Evolutionary conservation across 1,140 invertebrate species (phyloP), one percentile per base, ranked within the genome.

Genomic region (Tribolium madens): DNA sequence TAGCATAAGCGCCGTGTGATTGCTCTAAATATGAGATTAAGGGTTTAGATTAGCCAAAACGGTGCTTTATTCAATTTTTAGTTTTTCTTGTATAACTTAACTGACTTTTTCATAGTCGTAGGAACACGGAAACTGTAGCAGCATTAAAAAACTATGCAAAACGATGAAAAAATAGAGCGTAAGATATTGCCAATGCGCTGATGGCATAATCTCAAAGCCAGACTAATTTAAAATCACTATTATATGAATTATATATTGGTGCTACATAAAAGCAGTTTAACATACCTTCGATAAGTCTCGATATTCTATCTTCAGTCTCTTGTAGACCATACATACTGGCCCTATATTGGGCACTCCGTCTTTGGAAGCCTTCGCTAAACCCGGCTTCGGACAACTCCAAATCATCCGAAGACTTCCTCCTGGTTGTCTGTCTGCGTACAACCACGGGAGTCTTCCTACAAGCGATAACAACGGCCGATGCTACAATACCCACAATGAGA

Each of bases 281-380:
- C 76, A 70, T 75, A 82, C 82, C 81, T 70, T 83, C 82, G 12
- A 83, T 79, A 26, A 83, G 69, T 17, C 79, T 75, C 3, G 82
- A 82, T 60, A 83, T 82, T 12, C 82, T 64, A 36, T 80, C 81
- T 53, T 85, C 84, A 57, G 82, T 79, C 75, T 85, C 84, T 68
- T 80, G 78, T 7, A 46, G 21, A 9, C 78, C 83, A 50, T 85
- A 85, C 78, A 86, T 79, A 52, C 85, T 86, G 3, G 84, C 83
- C 53, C 85, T 80, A 68, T 85, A 86, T 33, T 85, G 79, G 1
- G 84, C 83, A 64, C 84, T 85, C 31, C 85, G 76, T 42, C 85
- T 74, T 15, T 85, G 84, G 68, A 86, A 86, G 10, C 84, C 84
- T 42, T 84, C 84, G 2, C 82, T 83, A 75, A 86, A 86, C 4